Conservation (phyloP, 2,113 vertebrate species). For the Castor canadensis region DNA sequence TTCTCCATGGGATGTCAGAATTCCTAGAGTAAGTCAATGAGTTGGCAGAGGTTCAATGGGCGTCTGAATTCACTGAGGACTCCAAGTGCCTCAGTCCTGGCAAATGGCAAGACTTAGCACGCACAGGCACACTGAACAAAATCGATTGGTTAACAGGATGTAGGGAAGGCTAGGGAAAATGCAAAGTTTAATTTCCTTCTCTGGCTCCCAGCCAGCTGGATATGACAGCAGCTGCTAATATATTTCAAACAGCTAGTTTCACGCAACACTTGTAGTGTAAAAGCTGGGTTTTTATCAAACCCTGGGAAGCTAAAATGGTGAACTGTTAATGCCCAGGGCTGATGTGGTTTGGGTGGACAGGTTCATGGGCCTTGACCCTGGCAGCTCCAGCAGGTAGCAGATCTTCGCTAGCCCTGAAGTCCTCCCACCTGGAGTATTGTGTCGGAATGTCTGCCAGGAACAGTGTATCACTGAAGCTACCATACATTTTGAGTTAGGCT, state of each 20-base stretch:
- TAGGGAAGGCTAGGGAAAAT: background rate
- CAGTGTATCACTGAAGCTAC: background rate
- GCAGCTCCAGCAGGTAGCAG: background rate
- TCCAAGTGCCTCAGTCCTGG: background rate
- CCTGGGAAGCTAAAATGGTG: background rate
- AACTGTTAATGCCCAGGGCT: background rate
- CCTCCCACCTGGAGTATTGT: background rate
- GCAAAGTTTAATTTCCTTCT: conserved; percentile 51
- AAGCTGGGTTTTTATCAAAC: conserved; percentile 47
- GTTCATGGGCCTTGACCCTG: background rate
- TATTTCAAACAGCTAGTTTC: conserved; percentile 57
- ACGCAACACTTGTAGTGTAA: background rate
- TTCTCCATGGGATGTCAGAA: background rate
- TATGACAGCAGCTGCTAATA: conserved; percentile 42
- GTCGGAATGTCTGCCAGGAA: background rate
- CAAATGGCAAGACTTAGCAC: background rate
- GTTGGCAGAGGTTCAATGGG: conserved; percentile 24
- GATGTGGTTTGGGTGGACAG: background rate
- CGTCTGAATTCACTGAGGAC: background rate
- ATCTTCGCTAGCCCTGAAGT: background rate
- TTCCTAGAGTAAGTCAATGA: background rate
- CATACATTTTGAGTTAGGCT: background rate
- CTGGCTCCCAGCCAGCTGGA: conserved; percentile 49
- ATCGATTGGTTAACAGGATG: background rate
- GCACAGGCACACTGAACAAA: background rate